Percentiles rank a stretch among this genome's conserved stretches.
These are phyloP conservation scores for Dendrocopos noguchii DNA, from an alignment of 2,113 vertebrate species.

Conservation along the genomic window DNA sequence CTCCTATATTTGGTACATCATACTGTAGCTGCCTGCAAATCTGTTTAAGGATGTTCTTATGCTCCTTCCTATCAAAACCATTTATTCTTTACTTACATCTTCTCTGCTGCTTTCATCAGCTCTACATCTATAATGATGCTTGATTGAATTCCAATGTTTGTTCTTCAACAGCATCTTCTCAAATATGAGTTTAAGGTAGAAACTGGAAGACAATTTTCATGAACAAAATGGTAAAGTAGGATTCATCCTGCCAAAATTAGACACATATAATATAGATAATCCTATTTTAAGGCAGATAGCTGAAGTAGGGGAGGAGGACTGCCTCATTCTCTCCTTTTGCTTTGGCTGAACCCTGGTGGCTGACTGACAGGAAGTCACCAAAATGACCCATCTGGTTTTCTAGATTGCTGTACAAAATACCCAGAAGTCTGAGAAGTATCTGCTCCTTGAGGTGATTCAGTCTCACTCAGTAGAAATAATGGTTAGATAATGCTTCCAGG, in stretches of 20 bases:
- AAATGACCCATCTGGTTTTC: not conserved
- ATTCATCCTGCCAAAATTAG: not conserved
- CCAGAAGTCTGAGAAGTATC: not conserved
- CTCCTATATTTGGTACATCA: not conserved
- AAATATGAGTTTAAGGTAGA: not conserved
- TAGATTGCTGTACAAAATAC: not conserved
- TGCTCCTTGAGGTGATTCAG: not conserved
- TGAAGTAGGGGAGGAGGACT: not conserved
- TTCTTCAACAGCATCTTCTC: not conserved
- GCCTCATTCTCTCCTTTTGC: not conserved
- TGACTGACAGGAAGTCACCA: not conserved
- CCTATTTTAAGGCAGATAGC: not conserved
- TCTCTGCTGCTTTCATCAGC: not conserved
- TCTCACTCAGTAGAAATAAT: not conserved
- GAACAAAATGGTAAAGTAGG: not conserved
- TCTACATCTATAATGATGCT: not conserved
- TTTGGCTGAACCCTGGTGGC: not conserved
- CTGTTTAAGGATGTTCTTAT: not conserved
- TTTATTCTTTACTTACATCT: not conserved
- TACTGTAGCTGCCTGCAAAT: not conserved
- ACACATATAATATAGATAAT: not conserved
- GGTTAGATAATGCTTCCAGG: not conserved
- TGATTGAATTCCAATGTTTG: not conserved
- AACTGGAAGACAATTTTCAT: not conserved
- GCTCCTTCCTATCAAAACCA: fast-evolving